Base-by-base conservation (phyloP, 1,140 invertebrate genomes). In the Drosophila suzukii region DNA sequence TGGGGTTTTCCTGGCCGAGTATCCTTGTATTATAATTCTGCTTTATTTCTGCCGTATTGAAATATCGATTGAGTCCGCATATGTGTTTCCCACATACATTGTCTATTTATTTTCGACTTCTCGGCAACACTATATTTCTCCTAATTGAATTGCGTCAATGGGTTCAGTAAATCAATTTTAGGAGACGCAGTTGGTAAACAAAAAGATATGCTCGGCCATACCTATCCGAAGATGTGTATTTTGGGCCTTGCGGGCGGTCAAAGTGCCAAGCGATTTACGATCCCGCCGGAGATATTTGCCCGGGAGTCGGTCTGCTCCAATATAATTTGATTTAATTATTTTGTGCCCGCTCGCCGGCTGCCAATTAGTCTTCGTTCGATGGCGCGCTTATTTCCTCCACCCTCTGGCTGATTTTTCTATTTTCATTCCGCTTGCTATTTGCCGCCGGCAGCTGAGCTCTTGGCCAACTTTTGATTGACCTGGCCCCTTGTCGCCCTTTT, bases 261-360 rank as follows among this genome's bases (percentile, higher is more conserved):
- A 27, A 32, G 83, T 75, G 83, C 49, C 67, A 86, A 76, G 59
- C 78, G 78, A 86, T 86, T 86, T 86, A 86, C 79, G 83, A 86
- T 76, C 83, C 82, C 44, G 58, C 43, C 53, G 71, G 27, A 71
- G 83, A 86, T 86, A 86, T 86, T 34, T 51, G 27, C 24, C 47
- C 13, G 47, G 13, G 12, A 49, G 13, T 30, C 47, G 47, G 47
- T n/a, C 7, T 56, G 30, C 38, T 20, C 70, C 55, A 63, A 77
- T 54, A 81, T 84, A 84, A 85, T 77, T 81, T 75, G 62, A 88
- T 82, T 78, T 82, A 86, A 86, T 86, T 86, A 78, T 71, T 75
- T 86, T 62, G 72, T 81, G 78, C 78, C 77, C 43, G 65, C 78
- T 49, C 55, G 65, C 78, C 59, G 47, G 75, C 65, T 76, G 51